Evolutionary conservation across 2,888 invertebrate genomes (phyloP), one percentile per base, ranked within the genome.

Genomic region (Leptarthrus brevirostris): DNA sequence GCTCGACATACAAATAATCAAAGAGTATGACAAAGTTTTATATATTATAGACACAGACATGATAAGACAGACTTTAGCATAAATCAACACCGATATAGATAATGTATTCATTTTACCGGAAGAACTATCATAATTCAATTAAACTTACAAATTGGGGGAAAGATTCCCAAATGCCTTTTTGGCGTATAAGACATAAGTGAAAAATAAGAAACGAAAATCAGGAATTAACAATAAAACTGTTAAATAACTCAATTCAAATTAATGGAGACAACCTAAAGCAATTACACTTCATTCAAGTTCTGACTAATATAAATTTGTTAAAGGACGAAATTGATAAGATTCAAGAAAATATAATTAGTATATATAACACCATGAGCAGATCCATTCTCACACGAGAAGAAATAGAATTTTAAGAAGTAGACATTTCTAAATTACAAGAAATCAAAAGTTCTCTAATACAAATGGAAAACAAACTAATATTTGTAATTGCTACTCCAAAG

Each of bases 271-370:
- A 8, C 8, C 14, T 58, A 30, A 58, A 58, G 16, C 56, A 58
- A n/a, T 18, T 58, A 34, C 34, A 58, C 30, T 58, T 16, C 24
- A 16, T 58, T 2, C 34, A n/a, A n/a, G n/a, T n/a, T n/a, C n/a
- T n/a, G n/a, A n/a, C n/a, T n/a, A n/a, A n/a, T n/a, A n/a, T n/a
- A 58, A 30, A 58, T 30, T 10, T 58, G 2, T n/a, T 58, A 14
- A 14, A 58, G 14, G 34, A 34, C 6, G 58, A 58, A 58, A 30
- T 58, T 16, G 34, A 34, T n/a, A 58, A n/a, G 34, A 34, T 58
- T 18, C 58, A 58, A 34, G 34, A 58, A 14, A 58, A 58, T n/a
- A 30, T 58, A 8, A 58, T 58, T 34, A 34, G 34, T 6, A 58
- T 34, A 14, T 30, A 58, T n/a, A 34, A 58, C 24, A 58, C 34